Evolutionary conservation across 1,140 invertebrate genomes (phyloP), one percentile per base, ranked within the genome.

Genomic region (Magallana ariakensis): DNA sequence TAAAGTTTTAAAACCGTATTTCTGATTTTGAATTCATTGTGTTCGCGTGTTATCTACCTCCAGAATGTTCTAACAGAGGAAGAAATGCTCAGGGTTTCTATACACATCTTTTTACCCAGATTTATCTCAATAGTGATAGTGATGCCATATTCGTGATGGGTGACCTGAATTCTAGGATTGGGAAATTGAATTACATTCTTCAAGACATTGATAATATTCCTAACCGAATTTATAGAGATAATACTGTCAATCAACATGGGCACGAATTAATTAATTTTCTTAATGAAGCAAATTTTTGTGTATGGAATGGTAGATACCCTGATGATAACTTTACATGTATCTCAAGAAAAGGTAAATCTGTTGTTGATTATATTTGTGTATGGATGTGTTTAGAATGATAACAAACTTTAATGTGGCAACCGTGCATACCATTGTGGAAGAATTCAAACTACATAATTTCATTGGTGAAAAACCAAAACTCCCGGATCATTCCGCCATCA

Each of bases 231-330:
- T 3, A 15, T n/a, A 26, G 87, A 55, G 83, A 89, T 26, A 70
- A 87, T 46, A 83, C 0, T 56, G n/a, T 89, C n/a, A 89, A 89
- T 85, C 88, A 89, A 82, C 88, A 89, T 82, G 85, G 85, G 7
- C 88, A 89, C 54, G 84, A 75, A 15, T 70, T 85, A 16, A 66
- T 60, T 19, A 80, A 86, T 54, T 84, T 90, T 75, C 53, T 85
- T 19, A 86, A 82, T 82, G 89, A 87, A 13, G 54, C 87, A 54
- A 87, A 85, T 54, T 84, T 82, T 4, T 90, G 85, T 57, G 70
- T 88, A 66, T 19, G 84, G 15, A 88, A 88, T 55, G 87, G 87
- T 11, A 46, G 81, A 19, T 22, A 82, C 10, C n/a, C 46, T 13
- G 11, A 80, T 8, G 62, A 84, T 33, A 85, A 81, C 26, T 85